phyloP scores from a whole-genome alignment of 2,113 vertebrate species.

The Lasiurus borealis region DNA sequence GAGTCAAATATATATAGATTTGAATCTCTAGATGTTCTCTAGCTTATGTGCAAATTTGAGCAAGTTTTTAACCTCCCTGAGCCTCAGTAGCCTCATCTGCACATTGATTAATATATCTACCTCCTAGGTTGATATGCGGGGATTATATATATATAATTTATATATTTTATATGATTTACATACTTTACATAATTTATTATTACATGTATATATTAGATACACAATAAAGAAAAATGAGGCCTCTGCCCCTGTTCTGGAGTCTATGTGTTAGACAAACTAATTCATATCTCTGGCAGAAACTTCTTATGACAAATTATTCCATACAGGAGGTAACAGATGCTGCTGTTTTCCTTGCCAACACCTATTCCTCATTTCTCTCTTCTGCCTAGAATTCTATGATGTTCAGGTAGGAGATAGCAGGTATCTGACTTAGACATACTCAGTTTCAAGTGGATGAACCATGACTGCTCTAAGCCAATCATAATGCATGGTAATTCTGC shows the following conservation, averaged over 20 bases:
- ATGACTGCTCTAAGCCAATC: not conserved
- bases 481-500: not conserved
- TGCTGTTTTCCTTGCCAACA: not conserved
- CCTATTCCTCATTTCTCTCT: constrained; percentile 28
- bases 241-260: not conserved
- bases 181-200: too few species aligned
- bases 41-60: not conserved
- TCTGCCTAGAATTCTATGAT: not conserved
- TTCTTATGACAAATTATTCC: constrained; percentile 19
- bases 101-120: constrained; percentile 2
- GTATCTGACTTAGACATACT: not conserved
- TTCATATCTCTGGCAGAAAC: constrained; percentile 18
- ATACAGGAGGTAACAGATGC: not conserved
- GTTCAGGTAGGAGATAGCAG: not conserved
- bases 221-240: not conserved
- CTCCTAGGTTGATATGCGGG: not conserved
- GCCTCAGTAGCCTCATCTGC: not conserved
- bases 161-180: not conserved
- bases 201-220: not conserved
- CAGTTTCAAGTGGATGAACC: not conserved
- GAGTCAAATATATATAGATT: not conserved
- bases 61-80: not conserved
- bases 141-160: not conserved
- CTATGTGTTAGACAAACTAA: constrained; percentile 25
- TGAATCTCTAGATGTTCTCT: not conserved